Percentiles rank a stretch among this genome's conserved stretches.
These are phyloP conservation scores for Poecilia wingei DNA, from an alignment of 2,797 vertebrate species.

Conservation along the genomic window DNA sequence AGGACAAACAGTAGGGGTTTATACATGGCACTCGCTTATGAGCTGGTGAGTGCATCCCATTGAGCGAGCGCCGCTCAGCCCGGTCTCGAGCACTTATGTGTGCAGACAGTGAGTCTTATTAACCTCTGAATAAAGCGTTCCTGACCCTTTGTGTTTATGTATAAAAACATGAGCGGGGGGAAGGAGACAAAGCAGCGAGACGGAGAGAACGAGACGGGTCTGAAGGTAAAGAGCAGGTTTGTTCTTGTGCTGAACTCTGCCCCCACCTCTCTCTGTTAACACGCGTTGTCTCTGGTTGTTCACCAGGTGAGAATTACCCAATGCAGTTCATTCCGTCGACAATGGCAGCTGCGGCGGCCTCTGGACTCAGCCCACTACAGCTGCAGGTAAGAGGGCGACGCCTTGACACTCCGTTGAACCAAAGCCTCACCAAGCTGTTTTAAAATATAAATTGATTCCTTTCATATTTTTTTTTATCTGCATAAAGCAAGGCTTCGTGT, in stretches of 20 bases:
- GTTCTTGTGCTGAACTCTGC: constrained; percentile 72
- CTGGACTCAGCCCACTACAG: constrained; percentile 98
- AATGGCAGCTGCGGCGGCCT: constrained; percentile 98
- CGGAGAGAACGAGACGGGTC: constrained; percentile 17
- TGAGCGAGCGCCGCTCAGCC: constrained; percentile 30
- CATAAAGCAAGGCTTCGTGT: constrained; percentile 2
- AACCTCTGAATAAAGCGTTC: constrained; percentile 47
- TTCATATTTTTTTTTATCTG: neutral
- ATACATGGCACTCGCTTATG: constrained; percentile 77
- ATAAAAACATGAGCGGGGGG: constrained; percentile 60
- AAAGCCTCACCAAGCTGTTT: neutral
- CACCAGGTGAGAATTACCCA: constrained; percentile 99
- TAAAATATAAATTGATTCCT: neutral
- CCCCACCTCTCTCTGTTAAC: constrained; percentile 75
- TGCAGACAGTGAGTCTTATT: constrained; percentile 31
- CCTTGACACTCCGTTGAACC: constrained; percentile 2
- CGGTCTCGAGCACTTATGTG: constrained; percentile 33
- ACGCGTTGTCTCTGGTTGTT: constrained; percentile 76
- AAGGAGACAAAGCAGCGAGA: constrained; percentile 24
- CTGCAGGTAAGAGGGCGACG: constrained; percentile 85
- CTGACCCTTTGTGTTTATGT: constrained; percentile 42
- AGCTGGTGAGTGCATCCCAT: constrained; percentile 80
- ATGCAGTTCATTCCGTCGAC: constrained; percentile 99
- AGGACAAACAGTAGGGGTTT: constrained; percentile 85
- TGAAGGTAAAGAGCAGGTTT: constrained; percentile 45